A percentile compares a stretch with the other conserved stretches of the same genome.
Conservation (phyloP, 2,113 vertebrate genomes). For the Pelusios castaneus region DNA sequence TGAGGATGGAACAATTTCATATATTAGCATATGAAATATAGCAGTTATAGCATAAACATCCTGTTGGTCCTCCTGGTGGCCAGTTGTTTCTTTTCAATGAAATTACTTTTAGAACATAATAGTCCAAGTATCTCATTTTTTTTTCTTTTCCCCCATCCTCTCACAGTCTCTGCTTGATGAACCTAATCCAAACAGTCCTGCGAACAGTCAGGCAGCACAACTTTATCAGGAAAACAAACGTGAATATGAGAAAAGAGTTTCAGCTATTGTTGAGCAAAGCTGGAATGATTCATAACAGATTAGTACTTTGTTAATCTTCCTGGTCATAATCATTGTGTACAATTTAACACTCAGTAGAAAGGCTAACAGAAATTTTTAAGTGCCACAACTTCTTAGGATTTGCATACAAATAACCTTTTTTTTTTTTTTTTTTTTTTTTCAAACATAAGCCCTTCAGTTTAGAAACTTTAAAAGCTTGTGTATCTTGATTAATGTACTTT, state of each 20-base stretch:
- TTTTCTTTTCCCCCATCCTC: not conserved
- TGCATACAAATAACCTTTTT: conserved; percentile 62
- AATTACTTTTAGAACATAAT: not conserved
- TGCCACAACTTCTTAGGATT: conserved; percentile 85
- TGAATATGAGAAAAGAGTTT: conserved; percentile 98
- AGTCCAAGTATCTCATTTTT: not conserved
- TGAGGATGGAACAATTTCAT: not conserved
- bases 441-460: conserved; percentile 78
- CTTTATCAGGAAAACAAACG: conserved; percentile 99
- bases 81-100: not conserved
- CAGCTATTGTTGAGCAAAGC: conserved; percentile 98
- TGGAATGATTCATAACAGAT: conserved; percentile 94
- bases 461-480: conserved; percentile 86
- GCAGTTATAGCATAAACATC: not conserved
- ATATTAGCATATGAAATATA: not conserved
- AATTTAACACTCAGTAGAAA: conserved; percentile 79
- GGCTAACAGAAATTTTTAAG: conserved; percentile 82
- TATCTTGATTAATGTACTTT: conserved; percentile 87
- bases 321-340: conserved; percentile 75
- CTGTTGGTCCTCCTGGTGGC: not conserved
- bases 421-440: no score
- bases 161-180: conserved; percentile 95
- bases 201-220: conserved; percentile 98
- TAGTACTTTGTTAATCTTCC: conserved; percentile 73
- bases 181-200: conserved; percentile 98